Conservation (phyloP, 2,797 vertebrate genomes). For the Bovichtus diacanthus region DNA sequence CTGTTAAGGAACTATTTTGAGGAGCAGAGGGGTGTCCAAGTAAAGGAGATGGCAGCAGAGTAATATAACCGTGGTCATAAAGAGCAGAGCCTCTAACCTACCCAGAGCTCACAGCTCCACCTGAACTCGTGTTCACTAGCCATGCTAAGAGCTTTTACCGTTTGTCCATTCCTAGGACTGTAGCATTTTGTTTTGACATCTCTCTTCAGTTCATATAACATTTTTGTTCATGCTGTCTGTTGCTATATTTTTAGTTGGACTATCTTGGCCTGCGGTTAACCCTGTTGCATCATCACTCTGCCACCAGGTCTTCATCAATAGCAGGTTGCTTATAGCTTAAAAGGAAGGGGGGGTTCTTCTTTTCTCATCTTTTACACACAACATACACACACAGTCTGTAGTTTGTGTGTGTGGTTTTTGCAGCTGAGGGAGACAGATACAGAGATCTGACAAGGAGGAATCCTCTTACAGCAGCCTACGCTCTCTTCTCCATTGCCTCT, state of each 20-base stretch:
- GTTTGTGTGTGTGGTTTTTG: conserved; percentile 53
- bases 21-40: background rate
- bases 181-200: conserved; percentile 18
- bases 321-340: conserved; percentile 20
- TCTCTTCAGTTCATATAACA: conserved; percentile 21
- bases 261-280: conserved; percentile 17
- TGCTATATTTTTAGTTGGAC: conserved; percentile 50
- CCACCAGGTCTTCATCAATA: conserved; percentile 46
- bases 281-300: conserved; percentile 49
- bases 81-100: conserved; percentile 31
- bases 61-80: conserved; percentile 39
- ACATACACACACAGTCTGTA: conserved; percentile 14
- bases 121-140: background rate
- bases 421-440: conserved; percentile 51
- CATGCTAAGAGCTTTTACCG: conserved; percentile 1
- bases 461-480: conserved; percentile 77
- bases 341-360: conserved; percentile 18
- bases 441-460: conserved; percentile 67
- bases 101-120: conserved; percentile 16
- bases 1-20: conserved; percentile 13
- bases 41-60: conserved; percentile 10
- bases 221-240: conserved; percentile 1
- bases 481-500: conserved; percentile 46
- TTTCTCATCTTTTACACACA: background rate
- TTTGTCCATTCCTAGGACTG: background rate